Conservation (phyloP, 2,797 vertebrate species). For the Sebastes oblongus region DNA sequence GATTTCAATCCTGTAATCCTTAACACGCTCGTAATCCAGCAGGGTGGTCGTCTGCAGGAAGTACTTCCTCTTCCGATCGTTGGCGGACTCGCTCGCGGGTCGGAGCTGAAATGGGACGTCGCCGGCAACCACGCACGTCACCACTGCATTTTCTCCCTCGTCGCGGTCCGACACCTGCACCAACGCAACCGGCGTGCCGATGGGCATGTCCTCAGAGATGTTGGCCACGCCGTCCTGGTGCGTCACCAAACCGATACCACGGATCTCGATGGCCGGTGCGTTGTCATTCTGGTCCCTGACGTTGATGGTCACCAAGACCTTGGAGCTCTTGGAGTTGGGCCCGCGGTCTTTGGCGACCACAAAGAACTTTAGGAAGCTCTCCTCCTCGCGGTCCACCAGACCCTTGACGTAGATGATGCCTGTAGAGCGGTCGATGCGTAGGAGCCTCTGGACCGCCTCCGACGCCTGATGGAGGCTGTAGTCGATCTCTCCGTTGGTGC, state of each 20-base stretch:
- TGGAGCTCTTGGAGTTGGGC: slow-evolving; percentile 90
- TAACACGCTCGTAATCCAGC: slow-evolving; percentile 91
- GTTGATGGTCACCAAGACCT: slow-evolving; percentile 88
- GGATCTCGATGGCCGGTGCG: slow-evolving; percentile 91
- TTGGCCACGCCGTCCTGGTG: slow-evolving; percentile 95
- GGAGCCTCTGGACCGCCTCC: slow-evolving; percentile 87
- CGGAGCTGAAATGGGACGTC: slow-evolving; percentile 95
- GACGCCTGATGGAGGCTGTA: slow-evolving; percentile 93
- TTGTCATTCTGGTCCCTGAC: slow-evolving; percentile 97
- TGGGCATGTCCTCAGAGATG: slow-evolving; percentile 95
- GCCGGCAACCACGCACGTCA: slow-evolving; percentile 95
- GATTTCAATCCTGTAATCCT: slow-evolving; percentile 95
- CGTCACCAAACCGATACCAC: slow-evolving; percentile 93
- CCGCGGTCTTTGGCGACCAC: slow-evolving; percentile 94
- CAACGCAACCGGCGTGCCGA: slow-evolving; percentile 93
- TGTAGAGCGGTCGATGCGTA: slow-evolving; percentile 89
- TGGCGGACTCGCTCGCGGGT: slow-evolving; percentile 91
- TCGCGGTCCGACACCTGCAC: slow-evolving; percentile 96
- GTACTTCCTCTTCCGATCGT: slow-evolving; percentile 95
- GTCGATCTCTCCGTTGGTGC: slow-evolving; percentile 91
- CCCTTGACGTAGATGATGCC: slow-evolving; percentile 94
- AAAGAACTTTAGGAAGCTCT: slow-evolving; percentile 90
- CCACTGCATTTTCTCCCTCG: slow-evolving; percentile 95
- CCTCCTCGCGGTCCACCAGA: slow-evolving; percentile 91
- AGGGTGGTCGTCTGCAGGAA: slow-evolving; percentile 95